Evolutionary conservation across 92 coral and sea anemone species (phyloP).

Genomic region (Bergia sp.): DNA sequence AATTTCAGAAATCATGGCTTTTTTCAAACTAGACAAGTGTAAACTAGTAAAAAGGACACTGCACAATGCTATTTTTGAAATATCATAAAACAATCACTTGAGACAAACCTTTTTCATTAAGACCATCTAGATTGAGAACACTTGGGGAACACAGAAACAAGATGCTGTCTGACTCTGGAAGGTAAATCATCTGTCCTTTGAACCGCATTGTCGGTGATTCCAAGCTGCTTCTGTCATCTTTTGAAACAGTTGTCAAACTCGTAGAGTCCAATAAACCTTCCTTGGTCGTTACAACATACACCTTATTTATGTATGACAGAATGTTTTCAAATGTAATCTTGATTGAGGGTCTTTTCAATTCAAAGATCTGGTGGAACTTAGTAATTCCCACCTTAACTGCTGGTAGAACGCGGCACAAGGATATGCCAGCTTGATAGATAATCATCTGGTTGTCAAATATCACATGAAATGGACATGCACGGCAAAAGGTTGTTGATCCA

Average conservation of each 20-base stretch:
- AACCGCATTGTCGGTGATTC: slow-evolving; percentile 98
- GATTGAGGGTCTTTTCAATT: slow-evolving; percentile 83
- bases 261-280: slow-evolving; percentile 93
- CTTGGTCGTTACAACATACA: slow-evolving; percentile 84
- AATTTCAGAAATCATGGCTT: not conserved
- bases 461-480: slow-evolving; percentile 95
- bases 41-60: too few relatives aligned
- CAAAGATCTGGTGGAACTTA: slow-evolving; percentile 74
- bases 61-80: not conserved
- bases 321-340: slow-evolving; percentile 78
- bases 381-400: slow-evolving; percentile 81
- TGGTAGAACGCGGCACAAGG: slow-evolving; percentile 86
- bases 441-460: slow-evolving; percentile 88
- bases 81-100: not conserved
- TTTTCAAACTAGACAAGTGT: too few relatives aligned
- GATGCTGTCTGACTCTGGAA: slow-evolving; percentile 91
- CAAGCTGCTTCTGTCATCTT: slow-evolving; percentile 82
- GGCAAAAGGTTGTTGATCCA: slow-evolving; percentile 83
- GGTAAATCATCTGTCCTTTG: slow-evolving; percentile 96
- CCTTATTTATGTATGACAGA: slow-evolving; percentile 82
- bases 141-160: slow-evolving; percentile 95
- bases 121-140: slow-evolving; percentile 95
- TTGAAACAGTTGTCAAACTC: slow-evolving; percentile 86
- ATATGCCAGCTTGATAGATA: slow-evolving; percentile 92
- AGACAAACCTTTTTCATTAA: slow-evolving; percentile 91